A percentile compares a stretch with the other conserved stretches of the same genome.
These are phyloP conservation scores for Ceratosolen fusciceps DNA, from an alignment of 1,140 invertebrate genomes.

Conservation along the genomic window DNA sequence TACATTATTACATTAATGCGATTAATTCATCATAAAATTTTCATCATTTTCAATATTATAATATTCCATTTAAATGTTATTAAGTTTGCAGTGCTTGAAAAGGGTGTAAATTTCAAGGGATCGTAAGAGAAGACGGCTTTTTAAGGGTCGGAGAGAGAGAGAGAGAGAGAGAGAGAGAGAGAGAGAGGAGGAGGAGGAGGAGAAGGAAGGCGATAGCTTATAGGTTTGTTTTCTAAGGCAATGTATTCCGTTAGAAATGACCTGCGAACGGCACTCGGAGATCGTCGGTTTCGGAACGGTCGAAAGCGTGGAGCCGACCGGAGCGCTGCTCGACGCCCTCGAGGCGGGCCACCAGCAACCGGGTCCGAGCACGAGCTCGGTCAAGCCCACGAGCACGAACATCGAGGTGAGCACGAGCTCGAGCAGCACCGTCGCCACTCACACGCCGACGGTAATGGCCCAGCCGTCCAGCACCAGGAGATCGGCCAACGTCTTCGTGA, in stretches of 20 bases:
- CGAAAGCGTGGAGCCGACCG: constrained; percentile 70
- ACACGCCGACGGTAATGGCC: constrained; percentile 58
- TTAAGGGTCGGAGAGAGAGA: too few relatives aligned
- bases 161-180: too few relatives aligned
- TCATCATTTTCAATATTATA: too few relatives aligned
- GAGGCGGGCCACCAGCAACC: neutral
- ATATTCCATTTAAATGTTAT: too few relatives aligned
- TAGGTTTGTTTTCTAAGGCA: too few relatives aligned
- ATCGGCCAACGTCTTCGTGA: constrained; percentile 66
- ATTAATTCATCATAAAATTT: too few relatives aligned
- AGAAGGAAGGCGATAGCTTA: too few relatives aligned
- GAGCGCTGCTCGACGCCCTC: constrained; percentile 56
- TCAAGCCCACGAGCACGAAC: constrained; percentile 41
- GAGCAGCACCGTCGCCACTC: constrained; percentile 49
- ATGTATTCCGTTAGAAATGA: constrained; percentile 61
- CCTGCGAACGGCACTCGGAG: constrained; percentile 65
- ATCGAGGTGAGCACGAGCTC: constrained; percentile 53
- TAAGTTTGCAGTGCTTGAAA: too few relatives aligned
- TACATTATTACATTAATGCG: too few relatives aligned
- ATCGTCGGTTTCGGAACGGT: constrained; percentile 74
- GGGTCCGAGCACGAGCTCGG: constrained; percentile 49
- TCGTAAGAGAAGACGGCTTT: too few relatives aligned
- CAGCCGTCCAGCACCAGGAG: constrained; percentile 54
- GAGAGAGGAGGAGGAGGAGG: too few relatives aligned
- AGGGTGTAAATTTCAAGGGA: too few relatives aligned